A percentile compares a stretch with the other conserved stretches of the same genome.
Conservation (phyloP, 1,140 invertebrate genomes). For the Hypothenemus hampei region DNA sequence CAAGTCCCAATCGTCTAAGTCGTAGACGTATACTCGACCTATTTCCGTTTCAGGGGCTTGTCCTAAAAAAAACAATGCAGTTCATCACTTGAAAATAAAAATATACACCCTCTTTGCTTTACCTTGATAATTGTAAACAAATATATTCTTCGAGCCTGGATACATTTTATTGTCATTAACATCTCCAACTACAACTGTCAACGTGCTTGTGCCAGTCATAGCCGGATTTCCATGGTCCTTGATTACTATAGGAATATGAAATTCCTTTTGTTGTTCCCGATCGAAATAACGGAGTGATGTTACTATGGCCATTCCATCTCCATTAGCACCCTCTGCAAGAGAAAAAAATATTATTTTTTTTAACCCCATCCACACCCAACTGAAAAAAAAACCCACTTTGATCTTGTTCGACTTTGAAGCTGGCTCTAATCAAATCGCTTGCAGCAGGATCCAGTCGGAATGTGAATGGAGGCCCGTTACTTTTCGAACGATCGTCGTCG, state of each 20-base stretch:
- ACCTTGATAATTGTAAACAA: constrained; percentile 92
- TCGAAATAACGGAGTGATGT: constrained; percentile 88
- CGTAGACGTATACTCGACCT: constrained; percentile 92
- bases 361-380: neutral
- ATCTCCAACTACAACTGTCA: constrained; percentile 93
- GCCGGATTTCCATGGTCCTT: constrained; percentile 83
- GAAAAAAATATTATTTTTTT: neutral
- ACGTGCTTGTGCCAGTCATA: constrained; percentile 90
- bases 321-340: constrained; percentile 84
- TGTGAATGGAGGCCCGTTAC: constrained; percentile 91
- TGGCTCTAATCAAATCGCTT: constrained; percentile 84
- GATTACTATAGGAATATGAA: constrained; percentile 89
- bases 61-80: constrained; percentile 39
- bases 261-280: constrained; percentile 92
- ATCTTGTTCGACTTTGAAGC: constrained; percentile 92
- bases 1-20: constrained; percentile 96
- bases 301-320: constrained; percentile 92
- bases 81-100: neutral
- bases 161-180: constrained; percentile 97
- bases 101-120: neutral
- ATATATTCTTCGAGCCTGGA: constrained; percentile 91
- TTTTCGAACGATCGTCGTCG: constrained; percentile 89
- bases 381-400: constrained; percentile 62
- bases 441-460: constrained; percentile 89
- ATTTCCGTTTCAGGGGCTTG: constrained; percentile 89